Evolutionary conservation across 1,140 invertebrate genomes (phyloP).

Genomic region (Adoxophyes honmai): DNA sequence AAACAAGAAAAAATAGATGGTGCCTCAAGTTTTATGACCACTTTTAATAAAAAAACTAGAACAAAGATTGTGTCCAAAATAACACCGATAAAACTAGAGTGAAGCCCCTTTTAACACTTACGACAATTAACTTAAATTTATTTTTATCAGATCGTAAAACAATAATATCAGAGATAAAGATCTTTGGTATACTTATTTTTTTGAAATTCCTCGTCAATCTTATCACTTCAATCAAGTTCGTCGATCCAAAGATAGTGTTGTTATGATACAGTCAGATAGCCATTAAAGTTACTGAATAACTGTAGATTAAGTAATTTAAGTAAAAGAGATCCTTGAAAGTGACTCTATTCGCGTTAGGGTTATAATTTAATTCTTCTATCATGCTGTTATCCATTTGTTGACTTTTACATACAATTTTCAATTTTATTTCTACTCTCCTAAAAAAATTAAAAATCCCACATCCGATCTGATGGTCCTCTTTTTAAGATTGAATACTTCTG

Average conservation of each 20-base stretch:
- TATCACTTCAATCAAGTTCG: conserved; percentile 6
- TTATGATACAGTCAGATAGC: conserved; percentile 1
- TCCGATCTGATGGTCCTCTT: no score
- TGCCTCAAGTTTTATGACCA: conserved; percentile 1
- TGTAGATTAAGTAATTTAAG: no score
- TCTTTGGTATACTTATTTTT: conserved; percentile 5
- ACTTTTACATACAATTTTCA: no score
- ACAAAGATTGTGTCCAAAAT: conserved; percentile 1
- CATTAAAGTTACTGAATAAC: not conserved
- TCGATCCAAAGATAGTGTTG: not conserved
- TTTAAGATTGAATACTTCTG: no score
- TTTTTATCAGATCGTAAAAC: conserved; percentile 5
- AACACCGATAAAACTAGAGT: not conserved
- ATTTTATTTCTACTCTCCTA: no score
- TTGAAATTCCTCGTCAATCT: conserved; percentile 13
- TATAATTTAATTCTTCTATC: no score
- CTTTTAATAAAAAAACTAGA: not conserved
- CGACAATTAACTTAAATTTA: conserved; percentile 2
- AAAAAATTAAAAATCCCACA: no score
- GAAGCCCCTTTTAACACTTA: conserved; percentile 8
- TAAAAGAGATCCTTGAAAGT: no score
- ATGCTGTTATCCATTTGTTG: no score
- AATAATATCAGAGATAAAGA: conserved; percentile 13
- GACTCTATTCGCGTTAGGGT: no score
- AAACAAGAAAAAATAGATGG: conserved; percentile 17